Evolutionary conservation across 1,140 invertebrate genomes (phyloP), one percentile per base, ranked within the genome.

Genomic region (Cepaea nemoralis): DNA sequence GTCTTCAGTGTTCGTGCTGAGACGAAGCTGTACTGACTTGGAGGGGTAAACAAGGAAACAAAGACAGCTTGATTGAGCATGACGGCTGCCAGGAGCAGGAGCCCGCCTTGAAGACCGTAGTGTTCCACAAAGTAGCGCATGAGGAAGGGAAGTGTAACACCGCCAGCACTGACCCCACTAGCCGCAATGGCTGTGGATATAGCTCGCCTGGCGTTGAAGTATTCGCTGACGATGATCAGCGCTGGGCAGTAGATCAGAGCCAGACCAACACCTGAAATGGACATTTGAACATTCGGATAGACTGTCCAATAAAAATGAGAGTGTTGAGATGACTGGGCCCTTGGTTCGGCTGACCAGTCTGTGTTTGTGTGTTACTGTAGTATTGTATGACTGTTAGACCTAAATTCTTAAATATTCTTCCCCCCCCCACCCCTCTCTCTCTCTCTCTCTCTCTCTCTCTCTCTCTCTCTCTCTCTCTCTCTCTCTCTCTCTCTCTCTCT

Each of bases 161-260:
- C 67, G 2, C 81, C 81, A 16, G 37, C 66, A 19, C 81, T 63
- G 33, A 45, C 76, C 1, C 81, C 81, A 33, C 71, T 50, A 10
- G 59, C 33, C 22, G 75, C 63, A n/a, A 82, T 40, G 24, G 40
- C 63, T 2, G 81, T 77, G 42, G 76, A 75, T 3, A 82, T 75
- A 22, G 75, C 42, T 33, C 75, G 75, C 24, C 45, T 70, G n/a
- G 70, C 55, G 27, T 82, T 40, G 50, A 82, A 82, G 50, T 82
- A 78, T 31, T 77, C n/a, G 16, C 66, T 67, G 14, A 73, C 22
- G 2, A 78, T 82, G 22, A 82, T 66, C 37, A 78, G 10, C 22
- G 45, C 31, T 59, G 81, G 76, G 37, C 55, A 71, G 39, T 82
- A 70, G 1, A 82, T n/a, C 16, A 77, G 33, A 22, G 66, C 74